Percentiles rank a stretch among this genome's conserved stretches.
Conservation (phyloP, 1,140 invertebrate species). For the Holotrichia oblita region DNA sequence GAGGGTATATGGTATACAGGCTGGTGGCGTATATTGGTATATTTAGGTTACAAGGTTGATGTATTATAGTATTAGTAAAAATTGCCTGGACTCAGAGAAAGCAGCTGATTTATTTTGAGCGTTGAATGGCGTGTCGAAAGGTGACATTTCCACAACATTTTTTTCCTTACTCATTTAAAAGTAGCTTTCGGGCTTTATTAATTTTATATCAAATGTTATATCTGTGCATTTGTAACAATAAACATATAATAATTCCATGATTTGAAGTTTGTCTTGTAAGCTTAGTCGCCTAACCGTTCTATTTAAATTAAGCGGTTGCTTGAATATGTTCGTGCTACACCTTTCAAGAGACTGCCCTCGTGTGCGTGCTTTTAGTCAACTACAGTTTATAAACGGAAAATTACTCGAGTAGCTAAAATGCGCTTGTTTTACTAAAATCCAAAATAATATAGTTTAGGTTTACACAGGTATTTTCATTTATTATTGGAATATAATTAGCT, state of each 20-base stretch:
- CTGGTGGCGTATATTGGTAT: conserved; percentile 16
- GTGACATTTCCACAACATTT: conserved; percentile 30
- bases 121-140: conserved; percentile 28
- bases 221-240: background rate
- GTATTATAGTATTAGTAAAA: conserved; percentile 30
- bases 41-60: conserved; percentile 35
- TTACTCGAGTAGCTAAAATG: too few relatives aligned
- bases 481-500: too few relatives aligned
- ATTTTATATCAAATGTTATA: background rate
- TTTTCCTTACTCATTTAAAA: background rate
- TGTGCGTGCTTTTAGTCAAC: too few relatives aligned
- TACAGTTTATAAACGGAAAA: too few relatives aligned
- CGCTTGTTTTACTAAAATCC: too few relatives aligned
- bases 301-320: too few relatives aligned
- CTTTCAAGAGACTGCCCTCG: too few relatives aligned
- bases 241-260: conserved; percentile 9
- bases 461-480: too few relatives aligned
- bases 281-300: background rate
- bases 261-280: background rate
- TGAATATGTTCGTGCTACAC: too few relatives aligned
- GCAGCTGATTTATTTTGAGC: conserved; percentile 23
- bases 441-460: too few relatives aligned
- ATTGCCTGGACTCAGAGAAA: conserved; percentile 9
- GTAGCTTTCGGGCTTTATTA: conserved; percentile 9
- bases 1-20: background rate